Base-by-base conservation (phyloP, 2,113 vertebrate species). In the Talpa occidentalis region DNA sequence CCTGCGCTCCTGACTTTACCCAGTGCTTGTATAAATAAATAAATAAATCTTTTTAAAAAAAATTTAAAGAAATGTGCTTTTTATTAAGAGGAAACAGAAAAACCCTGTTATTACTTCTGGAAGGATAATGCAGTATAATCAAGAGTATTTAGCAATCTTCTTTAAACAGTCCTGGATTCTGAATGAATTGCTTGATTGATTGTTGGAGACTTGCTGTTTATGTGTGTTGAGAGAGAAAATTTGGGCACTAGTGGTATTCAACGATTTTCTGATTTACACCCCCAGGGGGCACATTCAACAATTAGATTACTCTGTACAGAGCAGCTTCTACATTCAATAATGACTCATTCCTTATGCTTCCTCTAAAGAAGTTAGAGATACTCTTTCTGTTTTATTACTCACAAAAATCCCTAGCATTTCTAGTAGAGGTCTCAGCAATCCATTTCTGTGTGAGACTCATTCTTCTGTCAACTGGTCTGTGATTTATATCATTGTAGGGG, bases 211-310 rank as follows among this genome's bases (percentile, higher is more conserved):
- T 81, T 89, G 73, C 10, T 92, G 59, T 66, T 49, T 69, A 26
- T 40, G 2, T 69, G n/a, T 49, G 42, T 54, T 78, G 42, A 64
- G 62, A 66, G 21, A 81, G 17, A 86, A 56, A 56, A 84, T 85
- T 73, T 42, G 40, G 59, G 5, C 67, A 40, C 88, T 60, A 77
- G n/a, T 16, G 28, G 44, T 80, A n/a, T 35, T 77, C 52, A 69
- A 10, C 5, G 84, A 92, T 82, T 94, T 95, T 88, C 77, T 91
- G 67, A 92, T 92, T 91, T 86, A 47, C 8, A 66, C 49, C 60
- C 9, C 22, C 14, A 0, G 88, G 52, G 37, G 37, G 37, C 59
- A 79, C n/a, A 78, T 59, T 81, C 56, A 93, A 66, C 67, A 92
- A 74, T 96, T 82, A 88, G 69, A 86, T 56, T 79, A 72, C 32